Conservation (phyloP, 1,140 invertebrate species). For the Samia ricini region DNA sequence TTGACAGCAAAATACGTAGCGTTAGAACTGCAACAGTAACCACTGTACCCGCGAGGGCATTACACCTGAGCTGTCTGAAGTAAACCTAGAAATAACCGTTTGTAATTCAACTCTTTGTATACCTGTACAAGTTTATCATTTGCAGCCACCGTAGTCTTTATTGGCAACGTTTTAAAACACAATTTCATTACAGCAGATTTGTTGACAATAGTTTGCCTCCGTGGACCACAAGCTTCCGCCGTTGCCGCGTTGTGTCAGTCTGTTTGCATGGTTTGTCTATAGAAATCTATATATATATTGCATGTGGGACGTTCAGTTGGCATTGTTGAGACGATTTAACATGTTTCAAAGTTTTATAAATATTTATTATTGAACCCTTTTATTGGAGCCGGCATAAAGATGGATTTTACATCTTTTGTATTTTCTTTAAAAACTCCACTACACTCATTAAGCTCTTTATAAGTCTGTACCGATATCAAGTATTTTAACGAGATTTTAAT, state of each 20-base stretch:
- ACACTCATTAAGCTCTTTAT: too few species aligned
- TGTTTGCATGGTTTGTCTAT: slow-evolving; percentile 25
- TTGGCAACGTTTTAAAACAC: not conserved
- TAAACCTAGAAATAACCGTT: slow-evolving; percentile 12
- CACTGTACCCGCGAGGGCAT: not conserved
- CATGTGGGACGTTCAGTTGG: slow-evolving; percentile 8
- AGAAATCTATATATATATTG: slow-evolving; percentile 23
- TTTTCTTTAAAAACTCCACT: too few species aligned
- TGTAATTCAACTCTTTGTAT: slow-evolving; percentile 26
- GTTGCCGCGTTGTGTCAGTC: slow-evolving; percentile 26
- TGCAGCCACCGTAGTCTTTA: slow-evolving; percentile 18
- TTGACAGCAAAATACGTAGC: not conserved
- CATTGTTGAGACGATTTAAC: not conserved
- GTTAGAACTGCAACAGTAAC: not conserved
- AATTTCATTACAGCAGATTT: not conserved
- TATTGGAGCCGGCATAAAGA: too few species aligned
- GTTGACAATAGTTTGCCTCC: slow-evolving; percentile 7
- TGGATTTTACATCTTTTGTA: too few species aligned
- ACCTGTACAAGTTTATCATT: slow-evolving; percentile 6
- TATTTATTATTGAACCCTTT: not conserved
- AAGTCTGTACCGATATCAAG: too few species aligned
- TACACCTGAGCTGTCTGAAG: not conserved
- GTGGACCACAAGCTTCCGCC: slow-evolving; percentile 38
- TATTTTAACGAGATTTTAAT: too few species aligned
- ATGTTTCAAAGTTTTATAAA: not conserved